These are phyloP conservation scores for Spinus pinus DNA, from an alignment of 2,797 vertebrate genomes.

Conservation along the genomic window DNA sequence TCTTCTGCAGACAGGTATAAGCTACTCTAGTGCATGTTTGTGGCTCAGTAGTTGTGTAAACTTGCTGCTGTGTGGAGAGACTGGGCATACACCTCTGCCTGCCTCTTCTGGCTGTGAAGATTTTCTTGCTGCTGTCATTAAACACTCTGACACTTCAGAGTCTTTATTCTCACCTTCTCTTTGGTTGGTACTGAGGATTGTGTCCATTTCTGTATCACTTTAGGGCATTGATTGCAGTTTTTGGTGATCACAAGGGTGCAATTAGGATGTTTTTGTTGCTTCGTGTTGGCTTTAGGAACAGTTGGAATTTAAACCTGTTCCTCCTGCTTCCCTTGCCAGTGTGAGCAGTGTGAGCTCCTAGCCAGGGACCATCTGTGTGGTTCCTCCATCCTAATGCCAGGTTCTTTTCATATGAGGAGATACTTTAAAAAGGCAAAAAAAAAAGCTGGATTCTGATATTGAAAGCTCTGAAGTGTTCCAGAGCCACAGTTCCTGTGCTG, in stretches of 20 bases:
- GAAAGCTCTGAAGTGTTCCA: background rate
- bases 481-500: background rate
- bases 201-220: background rate
- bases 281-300: background rate
- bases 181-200: background rate
- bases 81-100: background rate
- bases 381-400: background rate
- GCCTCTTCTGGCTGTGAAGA: background rate
- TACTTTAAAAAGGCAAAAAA: background rate
- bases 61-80: background rate
- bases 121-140: background rate
- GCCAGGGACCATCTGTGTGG: background rate
- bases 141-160: background rate
- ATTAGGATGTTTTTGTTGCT: background rate
- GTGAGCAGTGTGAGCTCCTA: background rate
- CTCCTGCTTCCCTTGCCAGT: background rate
- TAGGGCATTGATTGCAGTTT: background rate
- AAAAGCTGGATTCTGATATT: background rate
- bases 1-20: background rate
- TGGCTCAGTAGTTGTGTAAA: background rate
- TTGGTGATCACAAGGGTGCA: accelerated
- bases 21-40: background rate
- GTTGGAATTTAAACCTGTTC: background rate
- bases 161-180: background rate
- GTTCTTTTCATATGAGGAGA: background rate